Evolutionary conservation across 2,113 vertebrate genomes (phyloP).

Genomic region (Malurus alboscapulatus): DNA sequence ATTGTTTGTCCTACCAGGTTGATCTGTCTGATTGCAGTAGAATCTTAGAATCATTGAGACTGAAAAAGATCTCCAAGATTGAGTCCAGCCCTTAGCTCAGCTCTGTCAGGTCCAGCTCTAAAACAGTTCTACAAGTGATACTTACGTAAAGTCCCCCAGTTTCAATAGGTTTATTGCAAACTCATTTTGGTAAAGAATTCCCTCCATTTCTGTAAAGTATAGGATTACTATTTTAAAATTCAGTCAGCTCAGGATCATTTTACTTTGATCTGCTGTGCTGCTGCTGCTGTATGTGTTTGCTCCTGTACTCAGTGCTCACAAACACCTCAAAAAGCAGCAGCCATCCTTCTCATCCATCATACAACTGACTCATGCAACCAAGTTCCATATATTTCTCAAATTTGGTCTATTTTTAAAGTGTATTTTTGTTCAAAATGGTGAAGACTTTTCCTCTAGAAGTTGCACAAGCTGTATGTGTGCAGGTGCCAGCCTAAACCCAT

Average conservation of each 20-base stretch:
- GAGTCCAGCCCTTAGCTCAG: neutral
- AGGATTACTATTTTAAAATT: neutral
- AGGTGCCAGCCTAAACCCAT: neutral
- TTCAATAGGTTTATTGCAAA: neutral
- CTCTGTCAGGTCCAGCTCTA: no score
- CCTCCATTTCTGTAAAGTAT: neutral
- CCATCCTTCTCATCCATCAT: neutral
- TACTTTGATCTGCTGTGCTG: neutral
- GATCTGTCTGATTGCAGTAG: neutral
- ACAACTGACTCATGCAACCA: neutral
- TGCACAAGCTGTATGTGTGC: accelerated
- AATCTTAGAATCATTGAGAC: neutral
- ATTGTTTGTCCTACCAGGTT: neutral
- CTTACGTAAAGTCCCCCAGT: accelerated
- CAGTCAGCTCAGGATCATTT: neutral
- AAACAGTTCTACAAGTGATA: neutral
- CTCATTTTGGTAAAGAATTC: neutral
- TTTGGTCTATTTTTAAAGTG: neutral
- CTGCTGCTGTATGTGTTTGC: neutral
- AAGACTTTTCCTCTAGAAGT: neutral
- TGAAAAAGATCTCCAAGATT: neutral
- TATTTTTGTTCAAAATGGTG: neutral
- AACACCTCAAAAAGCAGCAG: neutral
- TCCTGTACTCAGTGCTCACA: neutral
- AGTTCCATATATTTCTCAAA: neutral